Conservation (phyloP, 2,888 invertebrate species). For the Ophion ellenae region DNA sequence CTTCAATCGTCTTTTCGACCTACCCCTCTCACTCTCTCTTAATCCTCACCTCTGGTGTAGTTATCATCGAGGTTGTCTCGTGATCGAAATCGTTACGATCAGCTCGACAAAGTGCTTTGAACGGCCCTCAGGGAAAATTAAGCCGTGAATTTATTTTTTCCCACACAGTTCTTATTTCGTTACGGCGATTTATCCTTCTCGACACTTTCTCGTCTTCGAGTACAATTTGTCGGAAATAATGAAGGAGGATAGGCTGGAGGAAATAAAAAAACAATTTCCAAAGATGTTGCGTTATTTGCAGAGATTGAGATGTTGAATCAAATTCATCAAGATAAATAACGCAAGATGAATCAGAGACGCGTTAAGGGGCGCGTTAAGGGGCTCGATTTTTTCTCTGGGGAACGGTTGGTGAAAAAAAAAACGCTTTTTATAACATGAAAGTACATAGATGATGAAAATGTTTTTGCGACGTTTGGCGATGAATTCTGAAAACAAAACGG, state of each 20-base stretch:
- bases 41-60: neutral
- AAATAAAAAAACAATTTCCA: neutral
- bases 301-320: no score
- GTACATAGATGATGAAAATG: no score
- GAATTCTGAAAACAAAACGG: no score
- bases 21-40: neutral
- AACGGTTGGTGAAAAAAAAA: no score
- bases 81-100: slow-evolving; percentile 31
- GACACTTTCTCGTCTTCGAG: neutral
- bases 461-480: no score
- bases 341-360: no score
- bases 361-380: no score
- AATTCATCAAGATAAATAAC: no score
- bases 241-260: neutral
- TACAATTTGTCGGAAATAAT: neutral
- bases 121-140: neutral
- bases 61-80: slow-evolving; percentile 40
- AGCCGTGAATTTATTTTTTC: neutral
- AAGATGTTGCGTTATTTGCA: no score
- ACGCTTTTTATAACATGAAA: no score
- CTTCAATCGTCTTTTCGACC: slow-evolving; percentile 30
- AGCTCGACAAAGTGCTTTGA: neutral
- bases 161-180: neutral
- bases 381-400: no score
- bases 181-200: neutral